Conservation (phyloP, 2,888 invertebrate species). For the Orthosia gothica region DNA sequence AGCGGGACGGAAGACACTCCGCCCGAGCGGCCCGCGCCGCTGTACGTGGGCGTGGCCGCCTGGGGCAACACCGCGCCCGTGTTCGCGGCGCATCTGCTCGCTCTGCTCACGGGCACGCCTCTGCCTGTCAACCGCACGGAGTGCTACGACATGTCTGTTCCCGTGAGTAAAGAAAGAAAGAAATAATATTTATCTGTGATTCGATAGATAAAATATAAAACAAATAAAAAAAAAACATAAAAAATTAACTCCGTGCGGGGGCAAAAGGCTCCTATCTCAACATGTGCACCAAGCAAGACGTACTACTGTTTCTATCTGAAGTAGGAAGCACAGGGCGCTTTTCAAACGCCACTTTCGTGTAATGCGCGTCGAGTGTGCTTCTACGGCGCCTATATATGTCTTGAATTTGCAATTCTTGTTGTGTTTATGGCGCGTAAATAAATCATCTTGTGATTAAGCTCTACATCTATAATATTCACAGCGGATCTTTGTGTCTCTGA, state of each 20-base stretch:
- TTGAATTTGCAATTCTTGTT: no score
- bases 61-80: constrained; percentile 88
- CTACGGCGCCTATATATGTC: no score
- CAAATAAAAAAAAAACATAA: no score
- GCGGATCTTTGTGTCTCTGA: no score
- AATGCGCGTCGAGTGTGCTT: neutral
- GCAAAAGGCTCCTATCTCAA: no score
- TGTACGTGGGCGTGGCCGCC: constrained; percentile 88
- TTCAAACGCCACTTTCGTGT: neutral
- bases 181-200: no score
- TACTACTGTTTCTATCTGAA: constrained; percentile 12
- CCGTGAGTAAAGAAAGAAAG: constrained; percentile 62
- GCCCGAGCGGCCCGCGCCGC: constrained; percentile 67
- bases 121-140: constrained; percentile 71
- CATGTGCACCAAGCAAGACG: constrained; percentile 35
- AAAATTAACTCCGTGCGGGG: no score
- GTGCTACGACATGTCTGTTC: constrained; percentile 70
- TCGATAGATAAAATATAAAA: no score
- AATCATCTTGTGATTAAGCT: no score
- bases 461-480: no score
- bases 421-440: no score
- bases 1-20: constrained; percentile 73
- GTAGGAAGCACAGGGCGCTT: neutral
- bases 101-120: constrained; percentile 91
- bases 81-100: constrained; percentile 92